phyloP scores from a whole-genome alignment of 2,113 vertebrate genomes.

The Larimichthys polyactis region DNA sequence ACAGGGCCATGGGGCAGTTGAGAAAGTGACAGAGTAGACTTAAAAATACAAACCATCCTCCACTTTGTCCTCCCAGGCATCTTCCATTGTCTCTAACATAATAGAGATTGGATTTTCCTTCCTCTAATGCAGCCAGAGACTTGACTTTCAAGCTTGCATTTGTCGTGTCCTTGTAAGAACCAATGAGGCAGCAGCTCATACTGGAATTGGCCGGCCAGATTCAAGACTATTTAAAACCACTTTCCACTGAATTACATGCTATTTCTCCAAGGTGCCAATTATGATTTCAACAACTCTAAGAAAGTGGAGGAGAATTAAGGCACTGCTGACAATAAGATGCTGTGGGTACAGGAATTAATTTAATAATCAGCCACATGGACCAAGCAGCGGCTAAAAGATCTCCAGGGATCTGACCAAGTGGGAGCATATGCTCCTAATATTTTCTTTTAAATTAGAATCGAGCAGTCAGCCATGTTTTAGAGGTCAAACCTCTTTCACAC shows the following conservation, averaged over 20 bases:
- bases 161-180: conserved; percentile 34
- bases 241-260: conserved; percentile 50
- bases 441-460: conserved; percentile 54
- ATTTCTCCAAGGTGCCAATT: conserved; percentile 65
- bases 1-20: conserved; percentile 31
- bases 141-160: conserved; percentile 51
- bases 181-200: conserved; percentile 42
- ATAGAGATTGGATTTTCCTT: conserved; percentile 14
- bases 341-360: conserved; percentile 32
- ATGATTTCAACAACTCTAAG: conserved; percentile 52
- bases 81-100: conserved; percentile 47
- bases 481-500: conserved; percentile 34
- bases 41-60: conserved; percentile 20
- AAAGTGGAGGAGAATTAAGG: conserved; percentile 46
- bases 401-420: conserved; percentile 34
- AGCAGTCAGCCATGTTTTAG: conserved; percentile 26
- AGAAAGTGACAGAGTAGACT: conserved; percentile 29
- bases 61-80: conserved; percentile 36
- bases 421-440: conserved; percentile 13
- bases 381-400: conserved; percentile 48
- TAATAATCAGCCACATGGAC: conserved; percentile 56
- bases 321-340: conserved; percentile 34
- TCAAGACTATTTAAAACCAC: conserved; percentile 42
- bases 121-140: conserved; percentile 16
- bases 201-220: conserved; percentile 20